Conservation (phyloP, 53 echinoderm and acorn worm species). For the Pentamera pediparva region DNA sequence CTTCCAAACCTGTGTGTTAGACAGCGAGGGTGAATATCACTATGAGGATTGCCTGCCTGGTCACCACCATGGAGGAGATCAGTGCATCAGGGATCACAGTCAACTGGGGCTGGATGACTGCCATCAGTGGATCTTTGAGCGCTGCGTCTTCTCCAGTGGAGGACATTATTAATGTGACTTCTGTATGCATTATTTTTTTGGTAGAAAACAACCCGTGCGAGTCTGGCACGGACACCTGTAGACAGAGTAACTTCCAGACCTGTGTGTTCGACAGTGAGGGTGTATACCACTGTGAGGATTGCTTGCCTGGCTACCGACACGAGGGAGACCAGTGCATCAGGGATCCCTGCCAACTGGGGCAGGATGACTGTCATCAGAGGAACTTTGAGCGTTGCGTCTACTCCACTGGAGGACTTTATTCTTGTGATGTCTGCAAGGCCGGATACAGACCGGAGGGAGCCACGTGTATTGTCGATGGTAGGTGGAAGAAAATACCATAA, state of each 20-base stretch:
- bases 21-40: conserved; percentile 1
- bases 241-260: background rate
- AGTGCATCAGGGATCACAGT: conserved; percentile 1
- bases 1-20: conserved; percentile 16
- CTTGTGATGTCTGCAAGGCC: conserved; percentile 10
- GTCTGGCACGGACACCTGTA: background rate
- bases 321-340: background rate
- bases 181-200: no score
- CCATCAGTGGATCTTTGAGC: conserved; percentile 10
- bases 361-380: background rate
- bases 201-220: conserved; percentile 12
- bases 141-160: background rate
- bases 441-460: background rate
- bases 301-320: conserved; percentile 11
- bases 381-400: conserved; percentile 24
- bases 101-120: conserved; percentile 4
- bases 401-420: background rate
- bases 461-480: conserved; percentile 4
- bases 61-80: background rate
- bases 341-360: conserved; percentile 18
- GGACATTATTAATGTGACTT: background rate
- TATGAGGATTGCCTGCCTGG: conserved; percentile 22
- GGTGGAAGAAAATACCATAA: no score
- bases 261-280: conserved; percentile 14
- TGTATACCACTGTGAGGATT: conserved; percentile 21